These are phyloP conservation scores for Momotus momota DNA, from an alignment of 2,797 vertebrate species.

Conservation along the genomic window DNA sequence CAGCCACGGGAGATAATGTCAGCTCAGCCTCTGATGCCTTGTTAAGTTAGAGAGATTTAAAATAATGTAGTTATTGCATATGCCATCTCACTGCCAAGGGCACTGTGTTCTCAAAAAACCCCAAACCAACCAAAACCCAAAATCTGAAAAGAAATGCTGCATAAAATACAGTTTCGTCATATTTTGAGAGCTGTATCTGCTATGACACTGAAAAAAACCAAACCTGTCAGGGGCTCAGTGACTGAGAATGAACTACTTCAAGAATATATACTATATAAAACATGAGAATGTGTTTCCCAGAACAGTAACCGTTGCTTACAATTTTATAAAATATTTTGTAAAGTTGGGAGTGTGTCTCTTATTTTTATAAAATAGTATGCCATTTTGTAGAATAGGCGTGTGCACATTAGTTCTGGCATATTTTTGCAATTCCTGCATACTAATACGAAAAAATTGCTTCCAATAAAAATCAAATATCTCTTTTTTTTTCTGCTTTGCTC, in stretches of 20 bases:
- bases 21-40: neutral
- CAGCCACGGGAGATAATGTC: neutral
- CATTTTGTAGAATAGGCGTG: neutral
- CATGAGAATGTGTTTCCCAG: neutral
- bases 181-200: neutral
- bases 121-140: neutral
- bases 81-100: neutral
- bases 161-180: neutral
- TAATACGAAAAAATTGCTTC: neutral
- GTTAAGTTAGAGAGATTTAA: conserved; percentile 4
- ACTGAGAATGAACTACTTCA: neutral
- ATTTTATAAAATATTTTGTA: neutral
- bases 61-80: neutral
- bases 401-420: neutral
- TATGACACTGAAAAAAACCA: neutral
- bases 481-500: neutral
- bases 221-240: neutral
- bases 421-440: neutral
- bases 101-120: neutral
- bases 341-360: neutral
- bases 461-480: neutral
- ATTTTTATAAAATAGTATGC: neutral
- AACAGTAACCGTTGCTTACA: neutral
- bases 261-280: neutral
- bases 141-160: neutral